phyloP scores from a whole-genome alignment of 2,888 invertebrate species.

The Lithodes maja region DNA sequence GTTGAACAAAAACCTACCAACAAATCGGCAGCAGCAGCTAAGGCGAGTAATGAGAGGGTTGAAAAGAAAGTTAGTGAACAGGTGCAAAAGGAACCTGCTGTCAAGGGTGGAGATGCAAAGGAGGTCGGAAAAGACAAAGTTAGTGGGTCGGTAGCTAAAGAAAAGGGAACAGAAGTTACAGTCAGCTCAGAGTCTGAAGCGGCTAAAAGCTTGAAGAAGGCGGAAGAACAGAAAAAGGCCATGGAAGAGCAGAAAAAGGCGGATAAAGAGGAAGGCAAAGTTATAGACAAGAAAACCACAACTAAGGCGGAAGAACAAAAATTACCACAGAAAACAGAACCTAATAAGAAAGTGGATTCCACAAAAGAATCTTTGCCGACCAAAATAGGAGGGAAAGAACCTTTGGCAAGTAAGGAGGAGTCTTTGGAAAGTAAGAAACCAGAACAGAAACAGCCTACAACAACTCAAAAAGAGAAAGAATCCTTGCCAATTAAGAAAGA shows the following conservation, averaged over 20 bases:
- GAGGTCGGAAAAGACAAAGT: too few species aligned
- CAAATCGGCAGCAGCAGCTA: neutral
- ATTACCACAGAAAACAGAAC: neutral
- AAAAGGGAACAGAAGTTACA: neutral
- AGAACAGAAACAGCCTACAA: neutral
- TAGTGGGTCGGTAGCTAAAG: neutral
- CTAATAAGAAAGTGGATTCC: neutral
- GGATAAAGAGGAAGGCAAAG: neutral
- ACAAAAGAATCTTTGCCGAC: too few species aligned
- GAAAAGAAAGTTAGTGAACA: neutral
- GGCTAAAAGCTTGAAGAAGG: neutral
- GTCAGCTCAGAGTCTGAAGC: neutral
- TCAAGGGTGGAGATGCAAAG: too few species aligned
- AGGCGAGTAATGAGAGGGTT: neutral
- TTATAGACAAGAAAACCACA: neutral
- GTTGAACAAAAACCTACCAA: constrained; percentile 71
- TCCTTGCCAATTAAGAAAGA: neutral
- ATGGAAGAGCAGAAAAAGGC: neutral
- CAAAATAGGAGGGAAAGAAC: neutral
- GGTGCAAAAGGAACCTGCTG: too few species aligned
- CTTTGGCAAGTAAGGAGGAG: neutral
- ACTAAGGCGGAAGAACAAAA: neutral
- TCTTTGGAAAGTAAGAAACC: neutral
- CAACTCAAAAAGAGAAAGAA: neutral
- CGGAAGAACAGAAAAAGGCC: neutral